Base-by-base conservation (phyloP, 2,797 vertebrate genomes). In the Enteromius radiatus region DNA sequence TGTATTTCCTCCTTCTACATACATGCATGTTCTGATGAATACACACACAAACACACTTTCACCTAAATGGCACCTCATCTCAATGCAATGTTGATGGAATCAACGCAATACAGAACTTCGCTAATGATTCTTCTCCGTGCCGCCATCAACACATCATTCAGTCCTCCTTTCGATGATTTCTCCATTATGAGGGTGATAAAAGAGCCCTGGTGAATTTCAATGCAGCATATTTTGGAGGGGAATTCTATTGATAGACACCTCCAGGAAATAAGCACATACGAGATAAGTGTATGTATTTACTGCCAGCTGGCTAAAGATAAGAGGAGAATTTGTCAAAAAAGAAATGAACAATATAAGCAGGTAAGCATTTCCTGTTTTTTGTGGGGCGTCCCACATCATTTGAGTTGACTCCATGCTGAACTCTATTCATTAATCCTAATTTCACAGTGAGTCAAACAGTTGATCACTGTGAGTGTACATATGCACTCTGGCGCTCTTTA, bases 341-440 rank as follows among this genome's bases (percentile, higher is more conserved):
- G 41, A 47, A 69, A 49, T 49, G 36, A 26, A 28, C 41, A 5
- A 69, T 15, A 41, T 23, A 69, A 76, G 33, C 59, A 56, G 49
- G 79, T 9, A 43, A 28, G 45, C 12, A 33, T 54, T 43, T 56
- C 14, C 28, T 21, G 59, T 63, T 63, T 28, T 47, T 56, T 33
- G 33, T 49, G 23, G 36, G 26, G 17, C 38, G 28, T 61, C 77
- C 61, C 68, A 80, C 78, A 83, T 80, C 78, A 81, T 85, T 76
- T 86, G 69, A 59, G 41, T 75, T 75, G 79, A 82, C 86, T 86
- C 54, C 61, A 84, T 85, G 75, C 41, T 87, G 84, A 85, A 88
- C 65, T 83, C 41, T 59, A 36, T 71, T 88, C 81, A 87, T 89
- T 89, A 86, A 87, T 89, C 74, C 86, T 78, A 86, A 84, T 88